These are phyloP conservation scores for Coregonus clupeaformis DNA, from an alignment of 2,113 vertebrate genomes.

Conservation along the genomic window DNA sequence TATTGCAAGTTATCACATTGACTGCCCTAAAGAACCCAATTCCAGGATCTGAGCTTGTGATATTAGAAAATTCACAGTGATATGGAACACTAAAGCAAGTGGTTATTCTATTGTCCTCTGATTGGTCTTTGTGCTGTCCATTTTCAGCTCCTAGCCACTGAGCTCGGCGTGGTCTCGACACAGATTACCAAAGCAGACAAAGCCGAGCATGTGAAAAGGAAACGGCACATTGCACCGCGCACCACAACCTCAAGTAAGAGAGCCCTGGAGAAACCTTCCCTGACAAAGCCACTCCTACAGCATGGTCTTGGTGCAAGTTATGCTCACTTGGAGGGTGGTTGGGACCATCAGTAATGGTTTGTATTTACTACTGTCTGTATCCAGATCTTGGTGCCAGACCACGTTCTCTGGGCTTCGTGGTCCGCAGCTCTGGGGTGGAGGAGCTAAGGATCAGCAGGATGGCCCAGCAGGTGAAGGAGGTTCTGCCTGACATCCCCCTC, in stretches of 20 bases:
- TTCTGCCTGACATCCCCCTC: conserved; percentile 91
- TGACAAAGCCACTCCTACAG: too few relatives aligned
- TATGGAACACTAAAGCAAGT: not conserved
- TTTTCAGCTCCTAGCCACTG: conserved; percentile 82
- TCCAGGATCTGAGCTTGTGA: too few relatives aligned
- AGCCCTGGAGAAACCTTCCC: not conserved
- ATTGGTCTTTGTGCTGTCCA: not conserved
- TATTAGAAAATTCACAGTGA: too few relatives aligned
- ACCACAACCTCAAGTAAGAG: conserved; percentile 61
- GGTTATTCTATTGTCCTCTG: not conserved
- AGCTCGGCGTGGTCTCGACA: conserved; percentile 87
- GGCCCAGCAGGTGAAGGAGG: conserved; percentile 93
- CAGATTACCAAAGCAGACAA: conserved; percentile 92
- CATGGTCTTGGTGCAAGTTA: too few relatives aligned
- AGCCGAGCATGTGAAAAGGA: conserved; percentile 92
- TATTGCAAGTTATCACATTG: too few relatives aligned
- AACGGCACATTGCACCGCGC: conserved; percentile 72
- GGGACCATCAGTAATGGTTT: not conserved
- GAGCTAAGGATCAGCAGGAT: conserved; percentile 65
- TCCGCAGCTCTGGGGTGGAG: conserved; percentile 59
- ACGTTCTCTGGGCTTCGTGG: conserved; percentile 61
- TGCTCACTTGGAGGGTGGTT: too few relatives aligned
- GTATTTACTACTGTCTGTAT: not conserved
- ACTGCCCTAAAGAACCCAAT: too few relatives aligned
- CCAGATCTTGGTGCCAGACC: conserved; percentile 52